Evolutionary conservation across 2,888 invertebrate genomes (phyloP).

Genomic region (Hirtodrosophila duncani): DNA sequence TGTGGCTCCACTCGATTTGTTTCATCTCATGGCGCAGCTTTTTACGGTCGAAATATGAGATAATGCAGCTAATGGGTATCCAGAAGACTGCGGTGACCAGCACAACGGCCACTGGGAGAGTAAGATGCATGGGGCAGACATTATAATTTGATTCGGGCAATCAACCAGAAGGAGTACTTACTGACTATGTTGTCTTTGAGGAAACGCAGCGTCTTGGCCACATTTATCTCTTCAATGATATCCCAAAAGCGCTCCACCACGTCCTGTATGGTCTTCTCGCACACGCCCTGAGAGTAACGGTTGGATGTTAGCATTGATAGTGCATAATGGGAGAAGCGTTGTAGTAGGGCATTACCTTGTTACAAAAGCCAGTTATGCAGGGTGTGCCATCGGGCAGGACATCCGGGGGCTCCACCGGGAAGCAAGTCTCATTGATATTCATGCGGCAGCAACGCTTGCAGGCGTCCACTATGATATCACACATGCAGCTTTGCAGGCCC

Average conservation of each 20-base stretch:
- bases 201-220: slow-evolving; percentile 93
- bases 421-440: slow-evolving; percentile 94
- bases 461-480: slow-evolving; percentile 93
- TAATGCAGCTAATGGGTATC: slow-evolving; percentile 95
- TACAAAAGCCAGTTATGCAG: slow-evolving; percentile 97
- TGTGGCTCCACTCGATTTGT: slow-evolving; percentile 84
- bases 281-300: slow-evolving; percentile 86
- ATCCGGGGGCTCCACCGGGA: slow-evolving; percentile 92
- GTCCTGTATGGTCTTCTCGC: slow-evolving; percentile 96
- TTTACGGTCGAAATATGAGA: slow-evolving; percentile 89
- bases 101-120: slow-evolving; percentile 86
- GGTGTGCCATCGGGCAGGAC: slow-evolving; percentile 95
- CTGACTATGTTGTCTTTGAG: slow-evolving; percentile 96
- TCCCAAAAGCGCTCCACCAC: slow-evolving; percentile 98
- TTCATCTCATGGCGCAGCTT: slow-evolving; percentile 85
- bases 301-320: too few species aligned
- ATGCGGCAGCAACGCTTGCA: slow-evolving; percentile 96
- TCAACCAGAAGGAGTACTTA: slow-evolving; percentile 73
- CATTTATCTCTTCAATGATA: slow-evolving; percentile 97
- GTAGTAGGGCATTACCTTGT: too few species aligned
- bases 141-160: not conserved
- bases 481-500: slow-evolving; percentile 96
- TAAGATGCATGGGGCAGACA: slow-evolving; percentile 2
- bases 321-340: too few species aligned
- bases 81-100: slow-evolving; percentile 94